Evolutionary conservation across 2,797 vertebrate genomes (phyloP).

Genomic region (Pogonophryne albipinna): DNA sequence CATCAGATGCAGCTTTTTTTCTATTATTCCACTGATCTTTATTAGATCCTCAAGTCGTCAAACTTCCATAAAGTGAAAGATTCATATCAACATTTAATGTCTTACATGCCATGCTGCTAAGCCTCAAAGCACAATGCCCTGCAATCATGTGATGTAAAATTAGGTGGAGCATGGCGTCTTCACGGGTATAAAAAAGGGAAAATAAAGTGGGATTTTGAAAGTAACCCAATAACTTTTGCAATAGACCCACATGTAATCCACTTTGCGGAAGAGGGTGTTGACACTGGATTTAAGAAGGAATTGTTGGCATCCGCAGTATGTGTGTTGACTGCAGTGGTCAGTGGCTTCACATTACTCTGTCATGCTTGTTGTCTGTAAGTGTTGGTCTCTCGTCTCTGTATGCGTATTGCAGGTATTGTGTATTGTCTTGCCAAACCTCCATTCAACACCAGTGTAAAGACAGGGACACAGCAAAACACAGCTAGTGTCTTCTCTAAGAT

Average conservation of each 20-base stretch:
- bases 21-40: slow-evolving; percentile 20
- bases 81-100: slow-evolving; percentile 39
- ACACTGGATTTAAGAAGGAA: slow-evolving; percentile 50
- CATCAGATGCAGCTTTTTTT: slow-evolving; percentile 42
- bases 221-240: slow-evolving; percentile 43
- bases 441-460: slow-evolving; percentile 34
- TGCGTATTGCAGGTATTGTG: slow-evolving; percentile 44
- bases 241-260: slow-evolving; percentile 37
- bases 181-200: slow-evolving; percentile 49
- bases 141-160: slow-evolving; percentile 63
- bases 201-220: slow-evolving; percentile 26
- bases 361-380: slow-evolving; percentile 45
- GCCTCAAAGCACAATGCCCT: slow-evolving; percentile 80
- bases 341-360: slow-evolving; percentile 40
- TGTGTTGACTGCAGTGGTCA: slow-evolving; percentile 56
- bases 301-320: slow-evolving; percentile 48
- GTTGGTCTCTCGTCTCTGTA: slow-evolving; percentile 44
- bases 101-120: slow-evolving; percentile 63
- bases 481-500: slow-evolving; percentile 52
- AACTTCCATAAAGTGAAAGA: slow-evolving; percentile 36
- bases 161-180: slow-evolving; percentile 44
- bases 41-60: slow-evolving; percentile 23
- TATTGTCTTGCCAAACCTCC: slow-evolving; percentile 36
- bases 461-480: slow-evolving; percentile 55
- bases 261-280: slow-evolving; percentile 42